Percentiles rank a stretch among this genome's conserved stretches.
Conservation (phyloP, 1,140 invertebrate species). For the Sitobion miscanthi region DNA sequence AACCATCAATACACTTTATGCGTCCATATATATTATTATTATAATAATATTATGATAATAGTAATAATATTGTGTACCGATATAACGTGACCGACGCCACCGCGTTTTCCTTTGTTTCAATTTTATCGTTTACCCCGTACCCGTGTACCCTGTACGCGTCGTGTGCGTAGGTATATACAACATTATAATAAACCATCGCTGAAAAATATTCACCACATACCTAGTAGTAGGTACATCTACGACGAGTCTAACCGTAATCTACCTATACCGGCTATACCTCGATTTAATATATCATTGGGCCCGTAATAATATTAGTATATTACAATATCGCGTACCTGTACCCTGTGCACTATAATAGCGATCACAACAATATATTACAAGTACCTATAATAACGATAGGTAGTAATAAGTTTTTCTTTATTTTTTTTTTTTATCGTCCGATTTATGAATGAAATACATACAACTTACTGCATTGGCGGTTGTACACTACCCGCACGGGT, state of each 20-base stretch:
- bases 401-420: background rate
- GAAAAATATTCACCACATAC: background rate
- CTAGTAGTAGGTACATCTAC: background rate
- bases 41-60: background rate
- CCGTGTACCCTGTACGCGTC: no score
- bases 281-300: no score
- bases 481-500: background rate
- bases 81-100: background rate
- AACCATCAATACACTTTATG: background rate
- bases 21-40: constrained; percentile 13
- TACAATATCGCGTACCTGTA: no score
- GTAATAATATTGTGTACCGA: background rate
- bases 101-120: background rate
- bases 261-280: no score
- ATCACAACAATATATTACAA: no score
- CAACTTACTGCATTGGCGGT: background rate
- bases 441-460: background rate
- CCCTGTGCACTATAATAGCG: no score
- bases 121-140: background rate
- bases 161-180: background rate
- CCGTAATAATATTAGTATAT: no score
- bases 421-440: background rate
- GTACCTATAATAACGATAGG: background rate
- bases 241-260: background rate
- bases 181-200: background rate